These are phyloP conservation scores for Symphodus melops DNA, from an alignment of 2,113 vertebrate genomes.

Conservation along the genomic window DNA sequence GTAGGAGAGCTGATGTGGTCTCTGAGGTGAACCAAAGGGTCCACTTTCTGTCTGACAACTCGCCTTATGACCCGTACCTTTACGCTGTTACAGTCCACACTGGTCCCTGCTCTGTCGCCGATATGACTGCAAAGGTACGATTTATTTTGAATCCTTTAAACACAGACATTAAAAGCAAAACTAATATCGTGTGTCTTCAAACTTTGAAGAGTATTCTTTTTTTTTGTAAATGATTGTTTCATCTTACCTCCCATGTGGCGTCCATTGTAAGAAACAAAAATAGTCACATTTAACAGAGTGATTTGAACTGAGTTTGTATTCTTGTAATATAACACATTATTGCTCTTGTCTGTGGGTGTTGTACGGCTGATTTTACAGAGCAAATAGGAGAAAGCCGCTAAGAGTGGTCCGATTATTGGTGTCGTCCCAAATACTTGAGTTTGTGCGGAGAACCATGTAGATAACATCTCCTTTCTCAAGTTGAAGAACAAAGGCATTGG, in stretches of 20 bases:
- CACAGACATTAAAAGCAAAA: too few relatives aligned
- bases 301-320: too few relatives aligned
- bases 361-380: not conserved
- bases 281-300: too few relatives aligned
- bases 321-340: not conserved
- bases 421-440: not conserved
- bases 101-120: conserved; percentile 80
- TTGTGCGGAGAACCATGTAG: not conserved
- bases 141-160: not conserved
- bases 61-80: conserved; percentile 60
- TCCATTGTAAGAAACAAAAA: too few relatives aligned
- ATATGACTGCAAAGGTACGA: conserved; percentile 84
- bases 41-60: conserved; percentile 81
- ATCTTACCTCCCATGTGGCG: too few relatives aligned
- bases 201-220: not conserved
- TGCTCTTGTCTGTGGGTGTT: not conserved
- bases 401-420: not conserved
- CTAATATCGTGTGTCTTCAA: too few relatives aligned
- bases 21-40: conserved; percentile 57
- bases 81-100: conserved; percentile 86
- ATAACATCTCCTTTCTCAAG: conserved; percentile 12
- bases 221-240: too few relatives aligned
- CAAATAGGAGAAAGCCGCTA: conserved; percentile 9
- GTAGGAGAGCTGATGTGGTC: conserved; percentile 60
- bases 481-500: conserved; percentile 14